Evolutionary conservation across 1,140 invertebrate species (phyloP).

Genomic region (Mactra quadrangularis): DNA sequence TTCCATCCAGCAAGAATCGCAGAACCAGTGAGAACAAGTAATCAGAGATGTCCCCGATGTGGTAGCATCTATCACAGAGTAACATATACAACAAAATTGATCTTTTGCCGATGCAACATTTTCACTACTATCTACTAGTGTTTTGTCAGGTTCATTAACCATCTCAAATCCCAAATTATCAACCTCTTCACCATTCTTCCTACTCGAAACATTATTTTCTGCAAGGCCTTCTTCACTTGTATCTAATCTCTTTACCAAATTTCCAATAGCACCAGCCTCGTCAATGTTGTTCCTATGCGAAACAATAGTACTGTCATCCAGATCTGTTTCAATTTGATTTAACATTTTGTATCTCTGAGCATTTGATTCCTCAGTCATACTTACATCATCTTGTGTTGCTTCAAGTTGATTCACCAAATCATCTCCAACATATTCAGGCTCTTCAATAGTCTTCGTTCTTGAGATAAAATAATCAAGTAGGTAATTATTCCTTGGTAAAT

Average conservation of each 20-base stretch:
- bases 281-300: too few species aligned
- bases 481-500: slow-evolving; percentile 13
- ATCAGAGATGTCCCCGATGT: slow-evolving; percentile 61
- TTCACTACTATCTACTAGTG: not conserved
- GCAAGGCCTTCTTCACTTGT: too few species aligned
- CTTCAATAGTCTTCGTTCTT: not conserved
- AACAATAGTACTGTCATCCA: too few species aligned
- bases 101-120: slow-evolving; percentile 31
- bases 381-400: not conserved
- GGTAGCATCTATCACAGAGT: slow-evolving; percentile 27
- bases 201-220: too few species aligned
- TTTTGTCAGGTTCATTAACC: slow-evolving; percentile 5
- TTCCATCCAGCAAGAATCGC: slow-evolving; percentile 70
- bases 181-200: too few species aligned
- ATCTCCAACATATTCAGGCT: slow-evolving; percentile 10
- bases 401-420: slow-evolving; percentile 29
- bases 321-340: too few species aligned
- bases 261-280: too few species aligned
- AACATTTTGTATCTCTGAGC: too few species aligned
- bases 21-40: slow-evolving; percentile 73
- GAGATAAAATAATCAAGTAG: slow-evolving; percentile 4
- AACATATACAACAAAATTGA: slow-evolving; percentile 67
- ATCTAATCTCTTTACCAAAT: too few species aligned
- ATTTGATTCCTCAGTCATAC: too few species aligned
- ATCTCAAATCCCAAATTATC: slow-evolving; percentile 21